phyloP scores from a whole-genome alignment of 2,797 vertebrate species.

The Eulemur rubriventer region DNA sequence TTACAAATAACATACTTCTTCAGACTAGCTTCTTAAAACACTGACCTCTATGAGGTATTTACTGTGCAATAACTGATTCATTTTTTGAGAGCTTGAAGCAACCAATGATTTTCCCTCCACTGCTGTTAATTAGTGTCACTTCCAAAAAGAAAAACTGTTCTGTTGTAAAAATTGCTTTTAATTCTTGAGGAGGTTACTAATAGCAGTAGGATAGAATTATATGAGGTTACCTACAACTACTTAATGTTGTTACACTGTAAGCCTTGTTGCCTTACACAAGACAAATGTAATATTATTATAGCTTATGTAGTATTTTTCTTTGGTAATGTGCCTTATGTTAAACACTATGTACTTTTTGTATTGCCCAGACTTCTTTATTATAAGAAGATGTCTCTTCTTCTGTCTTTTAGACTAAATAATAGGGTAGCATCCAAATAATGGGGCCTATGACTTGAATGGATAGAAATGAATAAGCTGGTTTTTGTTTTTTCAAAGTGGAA shows the following conservation, averaged over 20 bases:
- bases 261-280: conserved; percentile 81
- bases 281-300: conserved; percentile 80
- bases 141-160: conserved; percentile 81
- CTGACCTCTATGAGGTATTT: conserved; percentile 93
- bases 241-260: conserved; percentile 90
- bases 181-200: conserved; percentile 83
- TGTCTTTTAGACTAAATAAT: conserved; percentile 77
- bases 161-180: conserved; percentile 82
- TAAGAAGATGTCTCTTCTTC: conserved; percentile 74
- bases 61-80: conserved; percentile 92
- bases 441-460: conserved; percentile 74
- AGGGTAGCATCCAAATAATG: conserved; percentile 78
- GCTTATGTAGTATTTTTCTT: conserved; percentile 76
- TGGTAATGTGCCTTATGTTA: conserved; percentile 83
- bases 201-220: conserved; percentile 83
- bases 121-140: conserved; percentile 87
- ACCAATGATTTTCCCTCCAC: conserved; percentile 84
- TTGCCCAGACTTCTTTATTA: conserved; percentile 68
- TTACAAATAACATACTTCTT: conserved; percentile 81
- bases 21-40: conserved; percentile 81
- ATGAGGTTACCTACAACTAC: conserved; percentile 86
- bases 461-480: conserved; percentile 75
- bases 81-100: conserved; percentile 90
- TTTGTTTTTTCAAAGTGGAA: conserved; percentile 75
- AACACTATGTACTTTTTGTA: conserved; percentile 81